phyloP scores from a whole-genome alignment of 2,797 vertebrate species.

The Myiothlypis coronata region DNA sequence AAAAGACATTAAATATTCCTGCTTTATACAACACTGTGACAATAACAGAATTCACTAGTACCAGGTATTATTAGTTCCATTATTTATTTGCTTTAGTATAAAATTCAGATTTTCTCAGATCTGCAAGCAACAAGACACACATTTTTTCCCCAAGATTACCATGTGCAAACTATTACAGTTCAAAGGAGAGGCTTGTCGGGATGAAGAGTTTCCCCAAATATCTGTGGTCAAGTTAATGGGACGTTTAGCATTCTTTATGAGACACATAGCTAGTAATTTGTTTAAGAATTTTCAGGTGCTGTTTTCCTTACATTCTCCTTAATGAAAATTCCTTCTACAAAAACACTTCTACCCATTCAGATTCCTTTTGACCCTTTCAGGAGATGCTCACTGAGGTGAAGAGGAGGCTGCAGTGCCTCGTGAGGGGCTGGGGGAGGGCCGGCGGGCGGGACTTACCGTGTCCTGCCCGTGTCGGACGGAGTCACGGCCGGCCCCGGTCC shows the following conservation, averaged over 20 bases:
- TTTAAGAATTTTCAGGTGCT: neutral
- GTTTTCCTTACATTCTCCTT: neutral
- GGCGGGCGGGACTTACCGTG: rapidly evolving
- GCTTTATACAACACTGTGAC: neutral
- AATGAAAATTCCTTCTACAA: neutral
- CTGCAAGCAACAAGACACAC: neutral
- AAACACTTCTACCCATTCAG: rapidly evolving
- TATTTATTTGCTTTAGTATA: neutral
- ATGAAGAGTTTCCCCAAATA: constrained; percentile 18
- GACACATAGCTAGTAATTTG: neutral
- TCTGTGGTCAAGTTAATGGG: constrained; percentile 13
- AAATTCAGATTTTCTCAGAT: neutral
- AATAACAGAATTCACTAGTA: neutral
- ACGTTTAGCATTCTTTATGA: neutral
- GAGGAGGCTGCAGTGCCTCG: rapidly evolving
- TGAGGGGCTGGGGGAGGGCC: rapidly evolving
- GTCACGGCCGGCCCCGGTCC: rapidly evolving
- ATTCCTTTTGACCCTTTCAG: neutral
- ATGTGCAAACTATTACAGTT: constrained; percentile 50
- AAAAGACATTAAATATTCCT: neutral
- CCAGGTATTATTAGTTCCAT: neutral
- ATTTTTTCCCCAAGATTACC: neutral
- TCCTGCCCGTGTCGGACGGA: rapidly evolving
- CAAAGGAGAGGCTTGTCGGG: neutral
- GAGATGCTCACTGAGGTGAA: rapidly evolving